These are phyloP conservation scores for Otolemur crassicaudatus DNA, from an alignment of 2,797 vertebrate species.

Conservation along the genomic window DNA sequence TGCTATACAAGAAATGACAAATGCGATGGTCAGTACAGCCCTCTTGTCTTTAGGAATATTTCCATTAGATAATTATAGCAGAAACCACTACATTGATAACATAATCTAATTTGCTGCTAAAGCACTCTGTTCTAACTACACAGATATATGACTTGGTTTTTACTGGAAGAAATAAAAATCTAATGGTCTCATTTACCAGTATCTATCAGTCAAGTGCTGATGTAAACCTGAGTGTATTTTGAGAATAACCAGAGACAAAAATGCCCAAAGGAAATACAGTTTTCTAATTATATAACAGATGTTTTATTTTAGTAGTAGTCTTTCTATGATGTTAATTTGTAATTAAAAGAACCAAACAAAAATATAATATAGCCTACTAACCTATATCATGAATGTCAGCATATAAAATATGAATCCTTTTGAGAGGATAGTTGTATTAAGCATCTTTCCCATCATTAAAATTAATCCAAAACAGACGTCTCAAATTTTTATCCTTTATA, in stretches of 20 bases:
- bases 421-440: background rate
- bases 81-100: background rate
- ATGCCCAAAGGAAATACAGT: constrained; percentile 5
- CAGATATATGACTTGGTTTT: constrained; percentile 1
- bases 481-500: constrained; percentile 4
- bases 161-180: constrained; percentile 24
- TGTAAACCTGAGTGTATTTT: constrained; percentile 75
- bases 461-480: constrained; percentile 8
- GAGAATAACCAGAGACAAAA: constrained; percentile 42
- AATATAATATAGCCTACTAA: constrained; percentile 11
- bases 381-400: background rate
- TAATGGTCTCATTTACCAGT: constrained; percentile 24
- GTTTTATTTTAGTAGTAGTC: constrained; percentile 13
- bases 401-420: background rate
- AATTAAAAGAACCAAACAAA: constrained; percentile 52
- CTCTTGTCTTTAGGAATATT: background rate
- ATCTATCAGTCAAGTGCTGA: constrained; percentile 56
- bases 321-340: background rate
- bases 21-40: background rate
- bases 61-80: background rate
- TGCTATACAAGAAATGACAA: background rate
- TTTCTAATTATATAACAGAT: constrained; percentile 30
- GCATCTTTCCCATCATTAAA: background rate
- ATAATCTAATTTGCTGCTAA: background rate
- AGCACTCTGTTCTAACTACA: background rate